Conservation (phyloP, 2,888 invertebrate genomes). For the Tridacna gigas region DNA sequence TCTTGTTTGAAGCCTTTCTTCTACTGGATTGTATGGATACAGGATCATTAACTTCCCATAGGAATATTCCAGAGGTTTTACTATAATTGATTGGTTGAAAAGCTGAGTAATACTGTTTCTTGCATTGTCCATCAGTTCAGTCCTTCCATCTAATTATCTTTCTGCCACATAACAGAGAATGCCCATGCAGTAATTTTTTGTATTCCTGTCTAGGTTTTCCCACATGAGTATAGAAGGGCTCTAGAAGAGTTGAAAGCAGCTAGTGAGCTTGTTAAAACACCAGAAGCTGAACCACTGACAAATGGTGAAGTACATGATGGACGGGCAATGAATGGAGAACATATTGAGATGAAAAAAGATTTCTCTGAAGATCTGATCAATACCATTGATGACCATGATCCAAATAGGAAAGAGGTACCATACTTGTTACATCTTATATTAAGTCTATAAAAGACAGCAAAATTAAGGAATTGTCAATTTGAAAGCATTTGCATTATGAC, state of each 20-base stretch:
- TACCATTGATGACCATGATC: constrained; percentile 61
- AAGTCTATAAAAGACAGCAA: neutral
- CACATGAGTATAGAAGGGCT: constrained; percentile 97
- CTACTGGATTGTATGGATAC: too few species aligned
- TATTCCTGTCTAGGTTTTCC: constrained; percentile 90
- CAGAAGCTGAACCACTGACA: constrained; percentile 41
- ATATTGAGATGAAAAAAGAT: constrained; percentile 51
- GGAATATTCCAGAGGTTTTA: too few species aligned
- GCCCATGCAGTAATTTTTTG: too few species aligned
- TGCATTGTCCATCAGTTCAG: too few species aligned
- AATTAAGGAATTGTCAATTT: neutral
- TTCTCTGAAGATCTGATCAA: constrained; percentile 72
- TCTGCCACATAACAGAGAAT: too few species aligned
- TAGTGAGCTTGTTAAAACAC: constrained; percentile 36
- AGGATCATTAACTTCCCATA: too few species aligned
- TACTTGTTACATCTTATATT: neutral
- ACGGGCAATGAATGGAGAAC: constrained; percentile 15
- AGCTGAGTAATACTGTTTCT: too few species aligned
- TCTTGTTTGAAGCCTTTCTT: too few species aligned
- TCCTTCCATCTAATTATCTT: too few species aligned
- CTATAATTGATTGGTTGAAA: too few species aligned
- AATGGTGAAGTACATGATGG: neutral
- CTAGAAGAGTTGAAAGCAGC: constrained; percentile 88
- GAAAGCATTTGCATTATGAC: neutral
- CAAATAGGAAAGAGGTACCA: constrained; percentile 55